phyloP scores from a whole-genome alignment of 2,113 vertebrate species.

The Vidua macroura region DNA sequence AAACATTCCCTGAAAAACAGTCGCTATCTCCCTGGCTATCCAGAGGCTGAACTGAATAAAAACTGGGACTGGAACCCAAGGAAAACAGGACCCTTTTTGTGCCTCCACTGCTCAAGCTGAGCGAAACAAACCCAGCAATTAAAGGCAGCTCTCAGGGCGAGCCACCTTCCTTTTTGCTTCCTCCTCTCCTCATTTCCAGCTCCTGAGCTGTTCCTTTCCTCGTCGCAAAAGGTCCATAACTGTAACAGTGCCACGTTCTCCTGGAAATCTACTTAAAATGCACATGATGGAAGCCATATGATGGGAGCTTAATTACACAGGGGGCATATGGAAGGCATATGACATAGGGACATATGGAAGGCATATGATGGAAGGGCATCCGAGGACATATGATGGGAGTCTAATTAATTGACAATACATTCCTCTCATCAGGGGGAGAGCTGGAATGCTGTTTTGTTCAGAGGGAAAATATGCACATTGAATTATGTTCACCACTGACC shows the following conservation, averaged over 20 bases:
- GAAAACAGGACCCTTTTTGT: neutral
- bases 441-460: conserved; percentile 64
- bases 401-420: conserved; percentile 70
- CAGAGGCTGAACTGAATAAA: neutral
- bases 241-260: conserved; percentile 58
- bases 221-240: conserved; percentile 31
- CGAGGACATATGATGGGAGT: conserved; percentile 67
- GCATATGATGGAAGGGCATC: conserved; percentile 67
- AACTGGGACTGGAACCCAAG: neutral
- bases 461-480: conserved; percentile 46
- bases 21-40: neutral
- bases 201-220: conserved; percentile 8
- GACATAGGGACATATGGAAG: conserved; percentile 69
- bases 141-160: neutral
- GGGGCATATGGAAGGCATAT: conserved; percentile 72
- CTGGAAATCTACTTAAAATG: conserved; percentile 62
- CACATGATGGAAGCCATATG: conserved; percentile 71
- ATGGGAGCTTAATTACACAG: conserved; percentile 62
- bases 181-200: neutral
- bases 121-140: neutral
- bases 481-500: conserved; percentile 17
- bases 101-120: neutral
- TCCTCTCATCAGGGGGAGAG: conserved; percentile 57
- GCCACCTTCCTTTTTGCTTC: neutral
- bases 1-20: neutral